Conservation (phyloP, 2,797 vertebrate species). For the Gymnocypris eckloni region DNA sequence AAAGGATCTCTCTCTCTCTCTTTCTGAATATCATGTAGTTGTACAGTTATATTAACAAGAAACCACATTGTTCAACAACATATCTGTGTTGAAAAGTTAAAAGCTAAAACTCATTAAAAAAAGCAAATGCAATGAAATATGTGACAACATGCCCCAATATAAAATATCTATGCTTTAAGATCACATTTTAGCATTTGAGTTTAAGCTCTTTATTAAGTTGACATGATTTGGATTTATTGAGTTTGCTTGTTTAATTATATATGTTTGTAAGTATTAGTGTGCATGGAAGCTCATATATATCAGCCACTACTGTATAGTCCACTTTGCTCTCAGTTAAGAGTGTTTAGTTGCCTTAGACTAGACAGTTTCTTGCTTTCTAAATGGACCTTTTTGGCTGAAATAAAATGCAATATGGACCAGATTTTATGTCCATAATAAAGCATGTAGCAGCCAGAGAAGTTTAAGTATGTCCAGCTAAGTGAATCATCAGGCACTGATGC, state of each 20-base stretch:
- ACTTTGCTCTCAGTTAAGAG: not conserved
- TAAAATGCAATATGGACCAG: not conserved
- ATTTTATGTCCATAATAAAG: not conserved
- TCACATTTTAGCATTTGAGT: not conserved
- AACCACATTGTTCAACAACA: not conserved
- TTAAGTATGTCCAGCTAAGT: not conserved
- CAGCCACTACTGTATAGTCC: not conserved
- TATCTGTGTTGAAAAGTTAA: not conserved
- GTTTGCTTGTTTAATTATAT: too few species aligned
- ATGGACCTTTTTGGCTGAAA: not conserved
- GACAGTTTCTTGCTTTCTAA: not conserved
- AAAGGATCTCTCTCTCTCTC: not conserved
- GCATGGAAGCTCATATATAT: too few species aligned
- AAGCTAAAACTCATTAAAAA: not conserved
- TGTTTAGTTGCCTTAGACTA: not conserved
- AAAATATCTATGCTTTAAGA: not conserved
- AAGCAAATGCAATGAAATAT: not conserved
- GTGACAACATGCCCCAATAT: not conserved
- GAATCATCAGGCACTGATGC: not conserved
- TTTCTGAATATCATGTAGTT: not conserved
- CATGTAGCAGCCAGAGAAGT: not conserved
- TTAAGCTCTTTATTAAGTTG: not conserved
- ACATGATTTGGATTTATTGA: not conserved
- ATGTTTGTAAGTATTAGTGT: too few species aligned
- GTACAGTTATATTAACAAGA: not conserved